Percentiles rank a stretch among this genome's conserved stretches.
Conservation (phyloP, 2,888 invertebrate genomes). For the Conchocele bisecta region DNA sequence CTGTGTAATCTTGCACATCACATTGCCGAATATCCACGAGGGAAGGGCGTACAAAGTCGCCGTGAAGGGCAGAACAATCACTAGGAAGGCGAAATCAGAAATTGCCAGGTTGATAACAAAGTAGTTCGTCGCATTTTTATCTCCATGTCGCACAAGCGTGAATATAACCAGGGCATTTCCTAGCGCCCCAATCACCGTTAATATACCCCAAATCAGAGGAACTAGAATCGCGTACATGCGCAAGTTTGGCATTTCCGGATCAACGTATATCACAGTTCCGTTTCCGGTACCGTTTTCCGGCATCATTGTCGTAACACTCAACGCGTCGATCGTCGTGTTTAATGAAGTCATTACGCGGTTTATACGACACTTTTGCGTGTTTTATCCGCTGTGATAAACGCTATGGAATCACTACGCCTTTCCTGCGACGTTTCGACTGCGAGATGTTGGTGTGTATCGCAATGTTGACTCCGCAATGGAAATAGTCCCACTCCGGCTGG, state of each 20-base stretch:
- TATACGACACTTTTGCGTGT: no score
- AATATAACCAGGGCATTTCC: conserved; percentile 78
- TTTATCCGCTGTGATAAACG: no score
- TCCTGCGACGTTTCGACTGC: no score
- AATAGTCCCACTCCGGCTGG: no score
- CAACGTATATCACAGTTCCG: no score
- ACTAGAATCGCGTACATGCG: conserved; percentile 57
- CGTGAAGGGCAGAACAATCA: conserved; percentile 75
- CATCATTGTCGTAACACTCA: no score
- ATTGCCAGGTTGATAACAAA: conserved; percentile 79
- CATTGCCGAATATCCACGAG: conserved; percentile 73
- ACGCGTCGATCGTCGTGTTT: no score
- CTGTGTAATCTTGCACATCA: conserved; percentile 75
- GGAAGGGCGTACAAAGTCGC: conserved; percentile 69
- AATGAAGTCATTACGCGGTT: no score
- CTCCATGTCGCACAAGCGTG: conserved; percentile 74
- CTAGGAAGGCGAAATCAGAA: conserved; percentile 77
- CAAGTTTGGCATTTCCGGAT: neutral
- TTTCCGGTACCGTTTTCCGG: no score
- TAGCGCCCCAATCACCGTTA: conserved; percentile 70
- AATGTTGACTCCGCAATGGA: no score
- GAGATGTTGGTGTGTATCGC: no score
- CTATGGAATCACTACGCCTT: no score
- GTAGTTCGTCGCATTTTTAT: conserved; percentile 75
- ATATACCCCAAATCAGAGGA: conserved; percentile 68